Percentiles rank a stretch among this genome's conserved stretches.
Conservation (phyloP, 2,797 vertebrate species). For the Decapterus maruadsi region DNA sequence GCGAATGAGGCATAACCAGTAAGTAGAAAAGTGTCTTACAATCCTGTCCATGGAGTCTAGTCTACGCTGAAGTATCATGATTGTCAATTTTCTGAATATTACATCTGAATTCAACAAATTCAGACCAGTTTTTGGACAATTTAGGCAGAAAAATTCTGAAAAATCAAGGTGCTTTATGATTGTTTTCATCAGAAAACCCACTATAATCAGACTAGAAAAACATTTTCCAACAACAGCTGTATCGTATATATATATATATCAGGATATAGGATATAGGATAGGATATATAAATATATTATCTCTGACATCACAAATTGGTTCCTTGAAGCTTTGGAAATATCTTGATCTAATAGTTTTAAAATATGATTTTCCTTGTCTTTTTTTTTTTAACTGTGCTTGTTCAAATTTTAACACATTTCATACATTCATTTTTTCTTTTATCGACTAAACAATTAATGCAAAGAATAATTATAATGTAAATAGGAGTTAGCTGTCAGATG, state of each 20-base stretch:
- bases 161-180: background rate
- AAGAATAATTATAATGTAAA: background rate
- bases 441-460: background rate
- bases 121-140: too few relatives aligned
- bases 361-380: too few relatives aligned
- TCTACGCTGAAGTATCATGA: background rate
- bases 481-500: constrained; percentile 14
- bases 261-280: too few relatives aligned
- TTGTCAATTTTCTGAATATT: background rate
- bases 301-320: background rate
- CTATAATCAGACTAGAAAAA: background rate
- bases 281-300: too few relatives aligned
- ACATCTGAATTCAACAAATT: background rate
- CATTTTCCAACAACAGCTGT: too few relatives aligned
- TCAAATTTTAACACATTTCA: too few relatives aligned
- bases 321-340: background rate
- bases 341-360: background rate
- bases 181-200: too few relatives aligned
- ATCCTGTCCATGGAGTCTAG: too few relatives aligned
- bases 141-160: background rate
- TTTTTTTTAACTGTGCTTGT: too few relatives aligned
- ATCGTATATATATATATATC: too few relatives aligned
- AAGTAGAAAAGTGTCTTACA: background rate
- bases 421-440: background rate
- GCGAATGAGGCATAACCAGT: background rate